Percentiles rank a stretch among this genome's conserved stretches.
Evolutionary conservation across 1,140 invertebrate species (phyloP).

Genomic region (Drosophila kepulauana): DNA sequence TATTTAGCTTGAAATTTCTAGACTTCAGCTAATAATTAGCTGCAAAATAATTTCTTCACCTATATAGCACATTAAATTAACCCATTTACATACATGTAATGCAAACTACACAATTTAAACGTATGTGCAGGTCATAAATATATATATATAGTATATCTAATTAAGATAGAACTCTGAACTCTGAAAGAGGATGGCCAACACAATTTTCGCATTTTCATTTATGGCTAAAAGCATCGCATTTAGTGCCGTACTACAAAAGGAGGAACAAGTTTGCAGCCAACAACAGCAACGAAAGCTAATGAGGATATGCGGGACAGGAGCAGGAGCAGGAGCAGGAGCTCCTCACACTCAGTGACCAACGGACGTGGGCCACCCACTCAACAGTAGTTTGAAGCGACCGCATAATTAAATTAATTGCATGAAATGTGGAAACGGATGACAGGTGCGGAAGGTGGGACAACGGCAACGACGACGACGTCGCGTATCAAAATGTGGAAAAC

Average conservation of each 20-base stretch:
- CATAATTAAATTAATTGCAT: constrained; percentile 83
- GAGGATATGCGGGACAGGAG: constrained; percentile 18
- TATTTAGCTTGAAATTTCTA: neutral
- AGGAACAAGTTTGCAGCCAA: constrained; percentile 33
- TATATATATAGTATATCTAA: constrained; percentile 5
- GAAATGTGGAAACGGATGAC: constrained; percentile 43
- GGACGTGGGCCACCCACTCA: constrained; percentile 13
- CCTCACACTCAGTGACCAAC: constrained; percentile 3
- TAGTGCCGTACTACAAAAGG: constrained; percentile 18
- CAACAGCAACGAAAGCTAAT: constrained; percentile 27
- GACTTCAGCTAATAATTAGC: neutral
- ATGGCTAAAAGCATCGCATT: constrained; percentile 70
- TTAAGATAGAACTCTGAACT: neutral
- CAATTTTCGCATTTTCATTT: constrained; percentile 74
- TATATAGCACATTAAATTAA: neutral
- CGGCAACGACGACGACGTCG: neutral
- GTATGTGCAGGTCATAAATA: neutral
- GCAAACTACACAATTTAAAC: neutral
- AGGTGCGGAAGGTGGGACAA: neutral
- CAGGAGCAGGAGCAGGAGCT: neutral
- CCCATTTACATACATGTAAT: neutral
- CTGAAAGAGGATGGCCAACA: constrained; percentile 41
- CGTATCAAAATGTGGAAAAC: constrained; percentile 31
- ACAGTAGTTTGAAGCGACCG: constrained; percentile 64
- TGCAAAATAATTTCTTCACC: neutral